phyloP scores from a whole-genome alignment of 2,888 invertebrate species.

The Pristionchus exspectatus region DNA sequence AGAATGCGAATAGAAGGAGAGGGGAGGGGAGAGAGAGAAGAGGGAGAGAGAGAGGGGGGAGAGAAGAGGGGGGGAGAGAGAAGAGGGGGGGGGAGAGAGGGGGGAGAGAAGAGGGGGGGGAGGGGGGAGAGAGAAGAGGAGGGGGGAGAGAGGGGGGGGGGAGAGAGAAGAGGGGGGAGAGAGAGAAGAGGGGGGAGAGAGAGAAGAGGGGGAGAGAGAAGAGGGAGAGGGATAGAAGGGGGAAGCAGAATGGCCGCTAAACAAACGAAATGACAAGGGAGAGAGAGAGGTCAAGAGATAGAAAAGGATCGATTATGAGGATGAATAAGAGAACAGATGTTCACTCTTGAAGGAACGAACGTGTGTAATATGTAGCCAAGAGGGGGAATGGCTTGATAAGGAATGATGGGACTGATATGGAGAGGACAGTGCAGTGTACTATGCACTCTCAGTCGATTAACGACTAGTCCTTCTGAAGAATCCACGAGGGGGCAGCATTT shows the following conservation, averaged over 20 bases:
- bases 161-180: neutral
- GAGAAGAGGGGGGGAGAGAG: slow-evolving; percentile 11
- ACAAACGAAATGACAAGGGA: slow-evolving; percentile 31
- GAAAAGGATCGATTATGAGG: neutral
- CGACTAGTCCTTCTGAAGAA: too few species aligned
- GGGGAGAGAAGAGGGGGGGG: neutral
- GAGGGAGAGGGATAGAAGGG: neutral
- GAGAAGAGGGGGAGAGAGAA: slow-evolving; percentile 26
- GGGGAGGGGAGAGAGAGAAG: neutral
- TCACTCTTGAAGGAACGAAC: neutral
- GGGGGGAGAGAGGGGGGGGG: neutral
- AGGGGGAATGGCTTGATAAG: slow-evolving; percentile 17
- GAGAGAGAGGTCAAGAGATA: slow-evolving; percentile 34
- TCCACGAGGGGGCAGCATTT: too few species aligned
- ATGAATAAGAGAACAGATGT: slow-evolving; percentile 22
- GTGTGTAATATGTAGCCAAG: neutral
- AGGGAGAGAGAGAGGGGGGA: neutral
- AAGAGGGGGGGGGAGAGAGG: neutral
- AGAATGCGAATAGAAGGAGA: neutral
- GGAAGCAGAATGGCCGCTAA: slow-evolving; percentile 39
- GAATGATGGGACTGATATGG: slow-evolving; percentile 15
- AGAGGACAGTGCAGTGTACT: neutral
- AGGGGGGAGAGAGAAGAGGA: neutral
- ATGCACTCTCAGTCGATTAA: neutral
- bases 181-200: neutral